phyloP scores from a whole-genome alignment of 1,140 invertebrate species.

The Nephotettix cincticeps region DNA sequence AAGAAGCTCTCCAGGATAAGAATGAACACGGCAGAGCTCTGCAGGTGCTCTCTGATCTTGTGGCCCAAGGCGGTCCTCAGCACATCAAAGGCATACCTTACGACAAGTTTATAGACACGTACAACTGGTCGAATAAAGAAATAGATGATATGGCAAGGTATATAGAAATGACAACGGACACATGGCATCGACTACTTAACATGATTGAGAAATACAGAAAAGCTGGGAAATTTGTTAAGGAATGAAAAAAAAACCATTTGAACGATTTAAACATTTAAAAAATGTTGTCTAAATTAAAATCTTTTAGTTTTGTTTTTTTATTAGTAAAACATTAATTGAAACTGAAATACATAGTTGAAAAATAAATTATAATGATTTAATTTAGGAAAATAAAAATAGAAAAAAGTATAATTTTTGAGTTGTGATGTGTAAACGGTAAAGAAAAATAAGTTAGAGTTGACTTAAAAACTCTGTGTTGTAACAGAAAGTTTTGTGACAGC shows the following conservation, averaged over 20 bases:
- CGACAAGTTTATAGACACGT: neutral
- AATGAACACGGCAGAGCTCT: neutral
- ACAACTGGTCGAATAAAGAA: constrained; percentile 6
- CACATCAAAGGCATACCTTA: neutral
- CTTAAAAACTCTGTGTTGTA: too few relatives aligned
- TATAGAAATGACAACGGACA: neutral
- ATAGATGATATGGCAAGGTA: neutral
- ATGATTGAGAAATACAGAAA: neutral
- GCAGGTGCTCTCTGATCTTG: neutral
- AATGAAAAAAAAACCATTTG: neutral
- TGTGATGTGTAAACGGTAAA: too few relatives aligned
- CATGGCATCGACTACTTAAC: neutral
- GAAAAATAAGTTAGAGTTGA: too few relatives aligned
- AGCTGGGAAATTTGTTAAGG: neutral
- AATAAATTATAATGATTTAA: too few relatives aligned
- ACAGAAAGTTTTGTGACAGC: too few relatives aligned
- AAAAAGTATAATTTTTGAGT: too few relatives aligned
- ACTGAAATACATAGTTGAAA: too few relatives aligned
- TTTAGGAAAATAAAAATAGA: too few relatives aligned
- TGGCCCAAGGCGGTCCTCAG: neutral
- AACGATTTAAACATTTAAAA: neutral
- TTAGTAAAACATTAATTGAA: too few relatives aligned
- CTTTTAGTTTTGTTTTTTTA: too few relatives aligned
- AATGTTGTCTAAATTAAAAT: too few relatives aligned
- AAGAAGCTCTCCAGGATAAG: neutral